These are phyloP conservation scores for Leiothrix lutea DNA, from an alignment of 2,113 vertebrate genomes.

Conservation along the genomic window DNA sequence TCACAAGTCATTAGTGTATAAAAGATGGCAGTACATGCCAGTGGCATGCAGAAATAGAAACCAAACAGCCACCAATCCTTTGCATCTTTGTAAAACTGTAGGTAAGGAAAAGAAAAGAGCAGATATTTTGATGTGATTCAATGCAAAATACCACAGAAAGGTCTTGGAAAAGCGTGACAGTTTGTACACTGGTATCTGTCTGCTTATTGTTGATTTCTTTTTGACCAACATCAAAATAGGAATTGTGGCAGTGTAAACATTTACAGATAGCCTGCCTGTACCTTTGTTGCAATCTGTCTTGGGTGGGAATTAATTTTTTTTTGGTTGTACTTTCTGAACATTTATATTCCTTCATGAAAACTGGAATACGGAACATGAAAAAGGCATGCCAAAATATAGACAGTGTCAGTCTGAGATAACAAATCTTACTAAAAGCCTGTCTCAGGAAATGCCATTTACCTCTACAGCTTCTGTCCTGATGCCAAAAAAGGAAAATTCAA, in stretches of 20 bases:
- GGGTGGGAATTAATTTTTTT: neutral
- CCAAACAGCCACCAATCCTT: slow-evolving; percentile 99
- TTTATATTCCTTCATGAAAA: neutral
- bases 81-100: slow-evolving; percentile 82
- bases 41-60: slow-evolving; percentile 94
- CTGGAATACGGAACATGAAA: neutral
- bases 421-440: slow-evolving; percentile 22
- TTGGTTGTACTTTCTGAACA: neutral
- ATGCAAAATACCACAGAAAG: neutral
- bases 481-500: slow-evolving; percentile 55
- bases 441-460: slow-evolving; percentile 45
- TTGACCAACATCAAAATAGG: neutral
- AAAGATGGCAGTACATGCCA: slow-evolving; percentile 89
- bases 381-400: neutral
- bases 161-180: neutral
- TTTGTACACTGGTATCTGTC: neutral
- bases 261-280: neutral
- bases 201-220: neutral
- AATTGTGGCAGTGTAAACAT: neutral
- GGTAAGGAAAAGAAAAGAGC: neutral
- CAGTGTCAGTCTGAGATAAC: neutral
- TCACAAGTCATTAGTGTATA: slow-evolving; percentile 96
- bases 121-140: neutral
- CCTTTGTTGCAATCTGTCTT: neutral
- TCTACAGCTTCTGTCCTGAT: slow-evolving; percentile 13